A percentile compares a stretch with the other conserved stretches of the same genome.
These are phyloP conservation scores for Rhinogobio ventralis DNA, from an alignment of 2,797 vertebrate genomes.

Conservation along the genomic window DNA sequence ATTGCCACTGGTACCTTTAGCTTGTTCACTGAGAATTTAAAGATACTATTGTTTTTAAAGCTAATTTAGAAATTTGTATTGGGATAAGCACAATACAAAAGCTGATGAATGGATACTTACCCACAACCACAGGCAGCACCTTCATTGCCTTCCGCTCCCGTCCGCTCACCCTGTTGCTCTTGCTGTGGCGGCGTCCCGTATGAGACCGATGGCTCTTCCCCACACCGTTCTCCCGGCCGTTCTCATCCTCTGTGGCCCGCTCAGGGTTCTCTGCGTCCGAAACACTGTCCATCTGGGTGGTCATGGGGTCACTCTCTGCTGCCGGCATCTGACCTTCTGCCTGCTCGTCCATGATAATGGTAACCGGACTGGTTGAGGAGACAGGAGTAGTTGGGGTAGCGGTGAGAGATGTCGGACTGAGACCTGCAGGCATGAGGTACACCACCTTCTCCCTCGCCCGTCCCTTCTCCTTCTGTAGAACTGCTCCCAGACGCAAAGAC, in stretches of 20 bases:
- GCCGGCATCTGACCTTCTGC: slow-evolving; percentile 34
- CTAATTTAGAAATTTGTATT: neutral
- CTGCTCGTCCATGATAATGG: slow-evolving; percentile 25
- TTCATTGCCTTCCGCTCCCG: slow-evolving; percentile 82
- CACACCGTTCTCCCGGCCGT: slow-evolving; percentile 62
- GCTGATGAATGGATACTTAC: slow-evolving; percentile 63
- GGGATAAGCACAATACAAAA: neutral
- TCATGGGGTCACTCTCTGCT: slow-evolving; percentile 70
- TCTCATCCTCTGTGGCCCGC: slow-evolving; percentile 48
- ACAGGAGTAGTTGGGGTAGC: slow-evolving; percentile 33
- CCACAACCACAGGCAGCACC: slow-evolving; percentile 78
- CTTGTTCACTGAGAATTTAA: too few relatives aligned
- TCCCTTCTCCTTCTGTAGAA: slow-evolving; percentile 61
- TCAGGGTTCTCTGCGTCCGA: slow-evolving; percentile 70
- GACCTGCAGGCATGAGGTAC: slow-evolving; percentile 58
- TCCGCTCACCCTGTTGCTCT: slow-evolving; percentile 77
- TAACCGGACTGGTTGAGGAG: slow-evolving; percentile 47
- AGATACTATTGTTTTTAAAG: too few relatives aligned
- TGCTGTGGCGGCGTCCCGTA: slow-evolving; percentile 64
- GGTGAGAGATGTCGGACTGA: slow-evolving; percentile 67
- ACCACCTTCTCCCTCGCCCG: slow-evolving; percentile 58
- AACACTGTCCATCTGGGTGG: slow-evolving; percentile 71
- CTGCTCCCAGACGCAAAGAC: slow-evolving; percentile 65
- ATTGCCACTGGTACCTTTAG: too few relatives aligned
- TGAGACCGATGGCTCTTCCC: slow-evolving; percentile 47